Conservation (phyloP, 2,888 invertebrate genomes). For the Trichogramma dendrolimi region DNA sequence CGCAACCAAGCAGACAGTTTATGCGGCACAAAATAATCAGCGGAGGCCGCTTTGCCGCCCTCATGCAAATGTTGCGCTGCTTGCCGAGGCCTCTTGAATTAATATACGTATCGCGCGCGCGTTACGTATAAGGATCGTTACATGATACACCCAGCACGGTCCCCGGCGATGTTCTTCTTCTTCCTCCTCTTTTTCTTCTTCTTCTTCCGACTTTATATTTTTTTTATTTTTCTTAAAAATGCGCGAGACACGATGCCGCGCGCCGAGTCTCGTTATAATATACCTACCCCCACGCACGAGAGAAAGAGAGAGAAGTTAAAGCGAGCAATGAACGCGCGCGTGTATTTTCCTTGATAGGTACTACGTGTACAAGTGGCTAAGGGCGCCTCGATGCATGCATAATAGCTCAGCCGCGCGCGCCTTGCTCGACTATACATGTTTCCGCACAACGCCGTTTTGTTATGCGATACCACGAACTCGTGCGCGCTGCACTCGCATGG, state of each 20-base stretch:
- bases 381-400: not conserved
- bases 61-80: slow-evolving; percentile 48
- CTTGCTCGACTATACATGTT: not conserved
- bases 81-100: slow-evolving; percentile 48
- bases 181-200: too few species aligned
- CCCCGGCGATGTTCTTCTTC: too few species aligned
- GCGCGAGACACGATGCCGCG: too few species aligned
- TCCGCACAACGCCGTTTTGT: slow-evolving; percentile 19
- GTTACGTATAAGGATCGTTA: slow-evolving; percentile 15
- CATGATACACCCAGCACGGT: not conserved
- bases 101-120: slow-evolving; percentile 37
- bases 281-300: not conserved
- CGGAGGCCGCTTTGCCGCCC: slow-evolving; percentile 45
- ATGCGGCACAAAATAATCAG: slow-evolving; percentile 31
- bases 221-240: too few species aligned
- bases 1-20: too few species aligned
- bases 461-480: slow-evolving; percentile 36
- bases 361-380: slow-evolving; percentile 34
- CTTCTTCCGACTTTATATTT: not conserved
- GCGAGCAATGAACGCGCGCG: slow-evolving; percentile 17
- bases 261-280: too few species aligned
- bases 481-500: too few species aligned
- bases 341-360: slow-evolving; percentile 19
- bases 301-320: not conserved
- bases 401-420: slow-evolving; percentile 5